phyloP scores from a whole-genome alignment of 2,113 vertebrate species.

The Bos indicus region DNA sequence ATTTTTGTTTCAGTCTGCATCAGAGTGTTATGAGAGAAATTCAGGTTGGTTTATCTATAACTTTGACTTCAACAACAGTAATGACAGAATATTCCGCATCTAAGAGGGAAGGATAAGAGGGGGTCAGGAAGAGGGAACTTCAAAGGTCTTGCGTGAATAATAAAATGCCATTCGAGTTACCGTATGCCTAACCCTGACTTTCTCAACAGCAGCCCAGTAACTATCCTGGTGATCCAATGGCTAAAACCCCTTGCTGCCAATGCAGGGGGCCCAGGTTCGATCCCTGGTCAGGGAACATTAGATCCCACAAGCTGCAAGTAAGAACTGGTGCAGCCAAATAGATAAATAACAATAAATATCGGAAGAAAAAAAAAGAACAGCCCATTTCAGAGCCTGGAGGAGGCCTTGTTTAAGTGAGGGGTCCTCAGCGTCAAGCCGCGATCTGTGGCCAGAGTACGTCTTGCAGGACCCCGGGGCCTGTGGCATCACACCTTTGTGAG shows the following conservation, averaged over 20 bases:
- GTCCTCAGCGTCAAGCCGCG: not conserved
- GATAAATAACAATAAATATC: not conserved
- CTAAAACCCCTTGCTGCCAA: not conserved
- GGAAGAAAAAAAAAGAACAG: not conserved
- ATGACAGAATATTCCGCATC: conserved; percentile 3
- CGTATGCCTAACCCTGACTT: not conserved
- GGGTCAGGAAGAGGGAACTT: not conserved
- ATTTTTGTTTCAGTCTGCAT: conserved; percentile 51
- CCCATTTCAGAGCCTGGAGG: not conserved
- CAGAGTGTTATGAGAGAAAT: conserved; percentile 49
- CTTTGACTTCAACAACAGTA: conserved; percentile 12
- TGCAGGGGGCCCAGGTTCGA: not conserved
- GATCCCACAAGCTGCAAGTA: not conserved
- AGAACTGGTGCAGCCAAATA: not conserved
- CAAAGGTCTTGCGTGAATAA: conserved; percentile 35
- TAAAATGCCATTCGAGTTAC: conserved; percentile 18
- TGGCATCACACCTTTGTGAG: too few species aligned
- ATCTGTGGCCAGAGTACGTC: fast-evolving
- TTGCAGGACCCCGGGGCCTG: not conserved
- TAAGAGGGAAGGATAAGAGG: conserved; percentile 11
- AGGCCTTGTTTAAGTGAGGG: not conserved
- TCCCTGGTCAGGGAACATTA: not conserved
- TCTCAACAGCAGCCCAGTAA: not conserved
- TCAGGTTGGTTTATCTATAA: conserved; percentile 20
- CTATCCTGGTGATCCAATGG: not conserved